phyloP scores from a whole-genome alignment of 1,140 invertebrate species.

The Fopius arisanus region DNA sequence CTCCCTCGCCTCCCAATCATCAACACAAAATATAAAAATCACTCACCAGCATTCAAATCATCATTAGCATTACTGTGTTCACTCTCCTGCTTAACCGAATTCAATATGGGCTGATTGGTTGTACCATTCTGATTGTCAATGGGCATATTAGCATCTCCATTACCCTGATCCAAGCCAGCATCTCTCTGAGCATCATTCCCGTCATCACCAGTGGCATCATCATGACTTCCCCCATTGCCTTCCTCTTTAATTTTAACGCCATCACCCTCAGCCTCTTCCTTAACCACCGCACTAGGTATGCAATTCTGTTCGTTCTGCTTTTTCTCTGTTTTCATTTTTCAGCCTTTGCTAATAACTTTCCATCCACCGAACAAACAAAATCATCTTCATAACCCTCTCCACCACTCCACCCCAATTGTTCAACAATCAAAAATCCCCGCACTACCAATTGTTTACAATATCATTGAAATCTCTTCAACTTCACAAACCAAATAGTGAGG shows the following conservation, averaged over 20 bases:
- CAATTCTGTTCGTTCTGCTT: slow-evolving; percentile 59
- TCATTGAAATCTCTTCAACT: background rate
- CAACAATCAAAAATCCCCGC: background rate
- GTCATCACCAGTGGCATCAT: slow-evolving; percentile 55
- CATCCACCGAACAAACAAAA: background rate
- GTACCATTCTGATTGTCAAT: slow-evolving; percentile 49
- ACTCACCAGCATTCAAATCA: slow-evolving; percentile 40
- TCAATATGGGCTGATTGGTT: slow-evolving; percentile 48
- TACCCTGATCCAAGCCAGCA: slow-evolving; percentile 44
- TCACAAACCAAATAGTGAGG: background rate
- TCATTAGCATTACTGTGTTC: slow-evolving; percentile 44
- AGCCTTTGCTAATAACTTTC: slow-evolving; percentile 4
- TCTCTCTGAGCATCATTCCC: slow-evolving; percentile 52
- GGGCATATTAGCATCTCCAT: slow-evolving; percentile 47
- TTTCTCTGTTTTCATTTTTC: slow-evolving; percentile 63
- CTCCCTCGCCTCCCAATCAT: background rate
- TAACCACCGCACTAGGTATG: slow-evolving; percentile 52
- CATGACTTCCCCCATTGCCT: slow-evolving; percentile 43
- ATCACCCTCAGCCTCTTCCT: slow-evolving; percentile 57
- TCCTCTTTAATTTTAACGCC: slow-evolving; percentile 61
- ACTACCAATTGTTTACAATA: background rate
- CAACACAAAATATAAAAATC: background rate
- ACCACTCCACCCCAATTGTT: background rate
- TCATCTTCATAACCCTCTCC: background rate
- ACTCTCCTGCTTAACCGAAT: slow-evolving; percentile 57